A percentile compares a stretch with the other conserved stretches of the same genome.
phyloP scores from a whole-genome alignment of 2,888 invertebrate species.

The Diarsia brunnea region DNA sequence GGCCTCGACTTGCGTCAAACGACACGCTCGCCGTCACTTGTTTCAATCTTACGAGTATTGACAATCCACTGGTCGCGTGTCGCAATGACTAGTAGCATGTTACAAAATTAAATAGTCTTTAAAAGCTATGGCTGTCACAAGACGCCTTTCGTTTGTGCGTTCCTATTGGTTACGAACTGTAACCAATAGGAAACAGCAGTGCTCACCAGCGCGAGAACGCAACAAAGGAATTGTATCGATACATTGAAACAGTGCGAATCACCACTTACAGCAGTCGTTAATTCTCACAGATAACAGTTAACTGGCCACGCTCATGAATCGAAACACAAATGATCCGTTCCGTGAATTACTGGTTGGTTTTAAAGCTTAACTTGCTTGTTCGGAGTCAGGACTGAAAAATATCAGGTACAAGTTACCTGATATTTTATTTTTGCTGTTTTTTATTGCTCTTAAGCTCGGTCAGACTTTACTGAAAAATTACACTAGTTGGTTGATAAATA shows the following conservation, averaged over 20 bases:
- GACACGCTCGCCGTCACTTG: neutral
- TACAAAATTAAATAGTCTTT: neutral
- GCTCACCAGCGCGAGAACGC: constrained; percentile 31
- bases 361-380: constrained; percentile 58
- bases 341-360: constrained; percentile 59
- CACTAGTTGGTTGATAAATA: neutral
- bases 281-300: constrained; percentile 59
- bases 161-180: too few relatives aligned
- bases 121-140: neutral
- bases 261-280: constrained; percentile 55
- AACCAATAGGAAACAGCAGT: constrained; percentile 6
- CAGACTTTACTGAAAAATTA: constrained; percentile 2
- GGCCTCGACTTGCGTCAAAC: neutral
- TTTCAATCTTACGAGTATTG: neutral
- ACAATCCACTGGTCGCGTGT: neutral
- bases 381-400: constrained; percentile 30
- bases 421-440: constrained; percentile 28
- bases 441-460: constrained; percentile 1
- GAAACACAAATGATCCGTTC: constrained; percentile 60
- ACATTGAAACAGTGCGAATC: constrained; percentile 39
- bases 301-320: constrained; percentile 56
- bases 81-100: neutral
- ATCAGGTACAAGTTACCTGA: constrained; percentile 11
- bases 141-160: neutral
- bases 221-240: constrained; percentile 48